Evolutionary conservation across 2,113 vertebrate species (phyloP).

Genomic region (Columbina picui): DNA sequence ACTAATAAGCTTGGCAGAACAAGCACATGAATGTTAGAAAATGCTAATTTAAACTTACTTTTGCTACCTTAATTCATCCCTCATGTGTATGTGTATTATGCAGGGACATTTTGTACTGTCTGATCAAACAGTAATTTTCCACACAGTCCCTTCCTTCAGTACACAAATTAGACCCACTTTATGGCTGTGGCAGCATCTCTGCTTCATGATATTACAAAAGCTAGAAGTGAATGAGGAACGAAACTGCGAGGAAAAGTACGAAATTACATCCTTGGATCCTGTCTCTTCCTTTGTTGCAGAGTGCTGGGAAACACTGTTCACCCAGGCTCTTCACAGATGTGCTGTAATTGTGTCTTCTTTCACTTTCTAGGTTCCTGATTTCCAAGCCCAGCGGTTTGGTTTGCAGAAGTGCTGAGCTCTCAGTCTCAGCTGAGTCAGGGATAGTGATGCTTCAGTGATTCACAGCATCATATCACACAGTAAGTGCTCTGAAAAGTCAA

Average conservation of each 20-base stretch:
- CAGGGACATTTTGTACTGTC: background rate
- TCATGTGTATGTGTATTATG: background rate
- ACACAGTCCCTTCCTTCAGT: background rate
- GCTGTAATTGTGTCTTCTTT: background rate
- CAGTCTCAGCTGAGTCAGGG: background rate
- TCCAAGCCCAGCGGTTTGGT: background rate
- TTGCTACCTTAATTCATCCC: background rate
- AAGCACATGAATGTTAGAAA: background rate
- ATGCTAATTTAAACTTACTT: background rate
- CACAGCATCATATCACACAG: background rate
- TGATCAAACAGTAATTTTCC: background rate
- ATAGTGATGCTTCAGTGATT: background rate
- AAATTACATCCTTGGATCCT: background rate
- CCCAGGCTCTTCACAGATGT: background rate
- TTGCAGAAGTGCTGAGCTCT: slow-evolving; percentile 26
- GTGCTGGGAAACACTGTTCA: background rate
- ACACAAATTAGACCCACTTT: background rate
- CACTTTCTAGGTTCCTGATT: background rate
- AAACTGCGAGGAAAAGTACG: background rate
- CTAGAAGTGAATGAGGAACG: background rate
- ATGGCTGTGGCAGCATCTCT: background rate
- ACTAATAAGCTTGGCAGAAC: background rate
- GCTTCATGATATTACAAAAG: background rate
- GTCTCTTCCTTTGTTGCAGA: background rate
- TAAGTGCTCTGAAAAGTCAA: background rate